phyloP scores from a whole-genome alignment of 2,113 vertebrate genomes.

The Tor tambroides region DNA sequence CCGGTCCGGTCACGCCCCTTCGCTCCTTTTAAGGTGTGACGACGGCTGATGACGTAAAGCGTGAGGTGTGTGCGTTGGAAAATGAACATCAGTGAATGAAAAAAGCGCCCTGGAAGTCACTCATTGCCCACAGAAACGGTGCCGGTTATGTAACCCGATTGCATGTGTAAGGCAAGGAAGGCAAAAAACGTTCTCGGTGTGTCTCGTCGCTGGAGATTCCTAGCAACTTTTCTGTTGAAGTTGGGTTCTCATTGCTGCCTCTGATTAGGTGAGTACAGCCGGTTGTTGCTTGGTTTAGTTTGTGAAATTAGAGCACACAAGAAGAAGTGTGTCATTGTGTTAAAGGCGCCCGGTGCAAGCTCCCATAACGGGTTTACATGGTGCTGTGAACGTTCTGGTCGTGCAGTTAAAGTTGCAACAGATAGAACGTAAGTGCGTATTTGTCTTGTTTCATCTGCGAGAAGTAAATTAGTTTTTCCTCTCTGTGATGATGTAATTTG shows the following conservation, averaged over 20 bases:
- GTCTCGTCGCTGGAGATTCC: constrained; percentile 42
- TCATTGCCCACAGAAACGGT: constrained; percentile 67
- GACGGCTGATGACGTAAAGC: constrained; percentile 43
- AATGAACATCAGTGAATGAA: constrained; percentile 63
- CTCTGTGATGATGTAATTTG: not conserved
- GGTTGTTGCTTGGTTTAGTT: constrained; percentile 41
- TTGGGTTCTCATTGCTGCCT: constrained; percentile 20
- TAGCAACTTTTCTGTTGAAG: constrained; percentile 42
- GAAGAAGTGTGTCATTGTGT: constrained; percentile 39
- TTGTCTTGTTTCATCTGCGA: not conserved
- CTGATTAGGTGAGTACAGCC: constrained; percentile 63
- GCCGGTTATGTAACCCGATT: constrained; percentile 75
- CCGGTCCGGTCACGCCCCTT: constrained; percentile 27
- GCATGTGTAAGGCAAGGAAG: constrained; percentile 65
- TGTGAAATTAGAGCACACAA: constrained; percentile 41
- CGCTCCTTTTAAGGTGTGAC: constrained; percentile 49
- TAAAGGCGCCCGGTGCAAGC: constrained; percentile 33
- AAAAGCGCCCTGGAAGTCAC: constrained; percentile 61
- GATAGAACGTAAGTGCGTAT: too few species aligned
- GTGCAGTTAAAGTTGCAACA: not conserved
- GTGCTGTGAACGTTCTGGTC: not conserved
- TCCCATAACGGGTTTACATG: not conserved
- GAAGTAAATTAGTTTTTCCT: not conserved
- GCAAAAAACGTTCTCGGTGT: constrained; percentile 61
- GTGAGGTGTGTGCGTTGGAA: constrained; percentile 63